A percentile compares a stretch with the other conserved stretches of the same genome.
phyloP scores from a whole-genome alignment of 2,797 vertebrate species.

The Eleutherodactylus coqui region DNA sequence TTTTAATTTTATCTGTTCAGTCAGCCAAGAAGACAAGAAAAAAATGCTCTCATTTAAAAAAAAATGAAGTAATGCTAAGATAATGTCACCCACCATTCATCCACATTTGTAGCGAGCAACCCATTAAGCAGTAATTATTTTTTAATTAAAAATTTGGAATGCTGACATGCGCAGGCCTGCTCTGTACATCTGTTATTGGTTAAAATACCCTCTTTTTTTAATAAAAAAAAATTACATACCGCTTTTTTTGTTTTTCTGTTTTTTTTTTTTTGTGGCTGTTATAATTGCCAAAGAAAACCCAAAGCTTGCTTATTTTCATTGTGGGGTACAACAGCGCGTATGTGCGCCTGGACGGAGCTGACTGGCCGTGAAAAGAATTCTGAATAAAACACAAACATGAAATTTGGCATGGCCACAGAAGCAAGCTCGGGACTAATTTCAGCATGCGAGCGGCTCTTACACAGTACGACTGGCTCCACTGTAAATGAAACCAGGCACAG shows the following conservation, averaged over 20 bases:
- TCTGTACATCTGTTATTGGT: slow-evolving; percentile 85
- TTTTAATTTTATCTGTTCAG: slow-evolving; percentile 72
- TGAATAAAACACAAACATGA: slow-evolving; percentile 88
- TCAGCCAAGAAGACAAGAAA: slow-evolving; percentile 70
- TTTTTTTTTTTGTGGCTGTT: slow-evolving; percentile 79
- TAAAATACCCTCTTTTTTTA: slow-evolving; percentile 79
- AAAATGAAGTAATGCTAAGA: slow-evolving; percentile 77
- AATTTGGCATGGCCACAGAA: slow-evolving; percentile 86
- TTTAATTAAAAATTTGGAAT: slow-evolving; percentile 86
- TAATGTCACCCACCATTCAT: slow-evolving; percentile 83
- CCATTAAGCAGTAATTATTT: slow-evolving; percentile 84
- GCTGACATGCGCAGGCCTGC: slow-evolving; percentile 79
- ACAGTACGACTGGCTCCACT: slow-evolving; percentile 89
- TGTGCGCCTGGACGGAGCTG: slow-evolving; percentile 81
- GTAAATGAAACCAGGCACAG: slow-evolving; percentile 93
- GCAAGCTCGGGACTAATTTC: slow-evolving; percentile 85
- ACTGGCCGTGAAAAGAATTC: slow-evolving; percentile 87
- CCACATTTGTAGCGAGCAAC: slow-evolving; percentile 82
- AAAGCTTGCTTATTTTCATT: slow-evolving; percentile 82
- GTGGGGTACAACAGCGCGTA: slow-evolving; percentile 79
- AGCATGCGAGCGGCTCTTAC: slow-evolving; percentile 86
- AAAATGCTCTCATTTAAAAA: slow-evolving; percentile 75
- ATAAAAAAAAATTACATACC: slow-evolving; percentile 69
- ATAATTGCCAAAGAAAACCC: slow-evolving; percentile 83
- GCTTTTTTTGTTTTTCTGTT: slow-evolving; percentile 75